Percentiles rank a stretch among this genome's conserved stretches.
These are phyloP conservation scores for Corythucha ciliata DNA, from an alignment of 2,888 invertebrate species.

Conservation along the genomic window DNA sequence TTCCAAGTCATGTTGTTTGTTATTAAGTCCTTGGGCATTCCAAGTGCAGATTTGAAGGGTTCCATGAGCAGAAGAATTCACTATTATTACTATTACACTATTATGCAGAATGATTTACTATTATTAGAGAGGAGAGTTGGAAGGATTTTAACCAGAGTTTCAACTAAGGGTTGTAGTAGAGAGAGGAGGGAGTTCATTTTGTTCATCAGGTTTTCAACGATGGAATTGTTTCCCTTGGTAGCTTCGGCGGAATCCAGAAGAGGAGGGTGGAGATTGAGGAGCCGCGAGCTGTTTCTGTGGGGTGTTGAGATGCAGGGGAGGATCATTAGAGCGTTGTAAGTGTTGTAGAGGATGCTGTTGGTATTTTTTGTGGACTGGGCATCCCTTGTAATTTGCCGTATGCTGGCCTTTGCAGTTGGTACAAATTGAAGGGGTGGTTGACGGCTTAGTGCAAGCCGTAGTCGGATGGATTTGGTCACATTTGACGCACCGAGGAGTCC, in stretches of 20 bases:
- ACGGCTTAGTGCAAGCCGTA: neutral
- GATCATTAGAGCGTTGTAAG: neutral
- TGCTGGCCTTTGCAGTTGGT: conserved; percentile 1
- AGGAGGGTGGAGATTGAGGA: too few species aligned
- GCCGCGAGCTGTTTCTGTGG: too few species aligned
- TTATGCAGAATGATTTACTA: too few species aligned
- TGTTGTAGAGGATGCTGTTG: too few species aligned
- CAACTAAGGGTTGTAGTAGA: neutral
- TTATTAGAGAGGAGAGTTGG: too few species aligned
- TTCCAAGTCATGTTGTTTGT: neutral
- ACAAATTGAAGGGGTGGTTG: neutral
- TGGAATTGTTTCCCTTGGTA: too few species aligned
- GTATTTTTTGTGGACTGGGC: conserved; percentile 3
- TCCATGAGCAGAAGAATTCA: too few species aligned
- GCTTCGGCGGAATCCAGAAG: too few species aligned
- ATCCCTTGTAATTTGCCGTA: conserved; percentile 10
- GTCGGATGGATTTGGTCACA: conserved; percentile 2
- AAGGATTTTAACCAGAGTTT: neutral
- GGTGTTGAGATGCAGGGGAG: too few species aligned
- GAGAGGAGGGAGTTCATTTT: conserved; percentile 10
- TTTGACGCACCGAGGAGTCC: conserved; percentile 7
- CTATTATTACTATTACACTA: too few species aligned
- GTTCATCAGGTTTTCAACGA: conserved; percentile 1
- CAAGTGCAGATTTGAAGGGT: conserved; percentile 3
- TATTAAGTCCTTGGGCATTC: neutral